Percentiles rank a stretch among this genome's conserved stretches.
Evolutionary conservation across 2,113 vertebrate genomes (phyloP).

Genomic region (Castor canadensis): DNA sequence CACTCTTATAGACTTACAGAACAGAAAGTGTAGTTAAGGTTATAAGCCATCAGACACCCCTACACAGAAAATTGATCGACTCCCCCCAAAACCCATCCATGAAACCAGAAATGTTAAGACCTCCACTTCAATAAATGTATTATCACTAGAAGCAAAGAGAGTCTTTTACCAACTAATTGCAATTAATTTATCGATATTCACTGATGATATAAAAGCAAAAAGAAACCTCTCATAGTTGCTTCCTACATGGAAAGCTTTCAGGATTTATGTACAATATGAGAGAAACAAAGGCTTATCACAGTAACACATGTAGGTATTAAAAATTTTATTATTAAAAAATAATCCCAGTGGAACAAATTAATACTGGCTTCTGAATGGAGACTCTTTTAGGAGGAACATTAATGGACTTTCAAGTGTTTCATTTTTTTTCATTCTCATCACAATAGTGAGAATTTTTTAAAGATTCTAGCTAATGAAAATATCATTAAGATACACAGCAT

Average conservation of each 20-base stretch:
- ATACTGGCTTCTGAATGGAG: neutral
- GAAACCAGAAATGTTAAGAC: neutral
- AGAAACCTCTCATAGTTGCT: neutral
- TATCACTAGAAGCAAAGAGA: neutral
- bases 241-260: neutral
- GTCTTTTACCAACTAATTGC: neutral
- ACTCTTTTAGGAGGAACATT: neutral
- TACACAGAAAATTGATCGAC: neutral
- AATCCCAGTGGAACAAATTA: neutral
- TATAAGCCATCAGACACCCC: too few relatives aligned
- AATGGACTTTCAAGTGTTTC: neutral
- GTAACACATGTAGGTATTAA: neutral
- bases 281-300: neutral
- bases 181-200: constrained; percentile 13
- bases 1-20: too few relatives aligned
- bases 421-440: neutral
- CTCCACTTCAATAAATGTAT: neutral
- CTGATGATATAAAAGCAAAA: neutral
- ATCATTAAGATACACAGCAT: neutral
- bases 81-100: neutral
- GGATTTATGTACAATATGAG: neutral
- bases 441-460: too few relatives aligned
- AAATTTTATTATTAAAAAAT: neutral
- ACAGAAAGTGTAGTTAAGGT: too few relatives aligned
- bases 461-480: neutral